phyloP scores from a whole-genome alignment of 2,888 invertebrate species.

The Ichneumon xanthorius region DNA sequence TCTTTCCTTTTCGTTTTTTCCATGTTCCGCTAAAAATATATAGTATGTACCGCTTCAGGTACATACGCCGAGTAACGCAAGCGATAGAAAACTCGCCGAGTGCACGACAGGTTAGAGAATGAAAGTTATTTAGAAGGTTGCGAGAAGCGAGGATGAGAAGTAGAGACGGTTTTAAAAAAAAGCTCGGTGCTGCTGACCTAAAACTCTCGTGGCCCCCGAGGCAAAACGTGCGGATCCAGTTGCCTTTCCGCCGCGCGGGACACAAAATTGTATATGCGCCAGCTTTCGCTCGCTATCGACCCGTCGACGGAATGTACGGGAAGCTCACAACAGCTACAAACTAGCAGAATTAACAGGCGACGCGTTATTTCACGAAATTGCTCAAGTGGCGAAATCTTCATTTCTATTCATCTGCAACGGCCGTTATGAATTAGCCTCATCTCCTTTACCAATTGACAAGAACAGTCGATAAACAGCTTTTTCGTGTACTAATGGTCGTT shows the following conservation, averaged over 20 bases:
- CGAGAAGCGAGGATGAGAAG: constrained; percentile 19
- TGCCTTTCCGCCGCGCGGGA: constrained; percentile 4
- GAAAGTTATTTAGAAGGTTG: constrained; percentile 54
- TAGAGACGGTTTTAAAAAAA: not conserved
- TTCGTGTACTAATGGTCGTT: not conserved
- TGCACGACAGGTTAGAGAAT: constrained; percentile 47
- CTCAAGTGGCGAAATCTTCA: not conserved
- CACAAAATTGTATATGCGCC: constrained; percentile 26
- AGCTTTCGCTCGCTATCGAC: constrained; percentile 43
- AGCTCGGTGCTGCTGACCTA: constrained; percentile 59
- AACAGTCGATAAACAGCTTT: not conserved
- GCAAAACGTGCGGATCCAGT: constrained; percentile 33
- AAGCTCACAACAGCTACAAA: constrained; percentile 2
- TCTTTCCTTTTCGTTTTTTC: not conserved
- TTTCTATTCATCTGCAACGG: not conserved
- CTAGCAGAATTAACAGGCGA: constrained; percentile 12
- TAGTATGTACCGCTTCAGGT: constrained; percentile 34
- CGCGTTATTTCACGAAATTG: constrained; percentile 4
- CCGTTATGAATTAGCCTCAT: not conserved
- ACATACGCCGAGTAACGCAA: constrained; percentile 27
- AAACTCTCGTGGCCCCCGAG: constrained; percentile 55
- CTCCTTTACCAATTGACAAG: not conserved
- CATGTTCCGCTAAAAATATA: constrained; percentile 30
- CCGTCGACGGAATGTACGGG: constrained; percentile 10
- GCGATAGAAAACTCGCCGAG: constrained; percentile 46